Conservation (phyloP, 2,888 invertebrate species). For the Volucella inanis region DNA sequence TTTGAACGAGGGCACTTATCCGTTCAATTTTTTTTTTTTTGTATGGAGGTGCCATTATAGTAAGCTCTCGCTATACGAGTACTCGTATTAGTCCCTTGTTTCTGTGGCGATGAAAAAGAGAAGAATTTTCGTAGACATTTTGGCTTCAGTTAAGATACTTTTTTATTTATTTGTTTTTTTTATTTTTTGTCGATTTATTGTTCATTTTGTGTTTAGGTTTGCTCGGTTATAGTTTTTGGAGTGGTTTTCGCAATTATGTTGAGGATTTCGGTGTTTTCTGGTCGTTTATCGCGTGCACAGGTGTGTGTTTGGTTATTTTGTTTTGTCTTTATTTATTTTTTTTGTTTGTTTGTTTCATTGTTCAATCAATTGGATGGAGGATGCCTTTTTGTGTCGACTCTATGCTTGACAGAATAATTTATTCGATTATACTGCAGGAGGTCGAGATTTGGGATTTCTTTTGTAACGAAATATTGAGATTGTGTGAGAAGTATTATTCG, state of each 20-base stretch:
- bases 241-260: slow-evolving; percentile 69
- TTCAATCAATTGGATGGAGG: slow-evolving; percentile 39
- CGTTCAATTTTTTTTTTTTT: slow-evolving; percentile 24
- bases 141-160: slow-evolving; percentile 57
- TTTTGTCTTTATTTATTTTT: neutral
- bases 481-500: slow-evolving; percentile 45
- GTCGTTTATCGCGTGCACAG: slow-evolving; percentile 49
- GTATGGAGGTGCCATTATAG: neutral
- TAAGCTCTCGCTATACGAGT: slow-evolving; percentile 3
- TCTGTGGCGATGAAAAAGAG: slow-evolving; percentile 6
- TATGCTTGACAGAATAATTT: slow-evolving; percentile 59
- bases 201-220: slow-evolving; percentile 2
- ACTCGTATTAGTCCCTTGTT: slow-evolving; percentile 4
- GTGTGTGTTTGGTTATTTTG: slow-evolving; percentile 43
- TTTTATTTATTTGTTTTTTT: slow-evolving; percentile 18
- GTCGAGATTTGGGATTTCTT: slow-evolving; percentile 5
- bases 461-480: slow-evolving; percentile 33
- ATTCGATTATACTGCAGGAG: slow-evolving; percentile 29
- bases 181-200: slow-evolving; percentile 10
- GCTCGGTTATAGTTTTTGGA: slow-evolving; percentile 35
- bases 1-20: slow-evolving; percentile 71
- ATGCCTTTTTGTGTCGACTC: slow-evolving; percentile 16
- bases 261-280: slow-evolving; percentile 40
- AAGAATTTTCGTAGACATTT: slow-evolving; percentile 57
- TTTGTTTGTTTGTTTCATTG: neutral